phyloP scores from a whole-genome alignment of 2,797 vertebrate species.

The Neostethus bicornis region DNA sequence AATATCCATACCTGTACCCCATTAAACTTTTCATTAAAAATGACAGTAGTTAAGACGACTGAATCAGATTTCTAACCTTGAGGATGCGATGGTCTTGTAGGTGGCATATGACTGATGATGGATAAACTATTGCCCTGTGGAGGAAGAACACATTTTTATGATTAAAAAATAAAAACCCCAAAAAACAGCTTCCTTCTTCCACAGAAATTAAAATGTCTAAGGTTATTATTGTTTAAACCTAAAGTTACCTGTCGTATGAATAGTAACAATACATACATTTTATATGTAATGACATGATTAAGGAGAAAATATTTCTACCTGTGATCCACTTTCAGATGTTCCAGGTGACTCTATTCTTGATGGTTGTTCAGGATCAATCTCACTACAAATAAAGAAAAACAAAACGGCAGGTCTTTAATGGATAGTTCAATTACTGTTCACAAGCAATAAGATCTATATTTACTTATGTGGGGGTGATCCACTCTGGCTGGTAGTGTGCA shows the following conservation, averaged over 20 bases:
- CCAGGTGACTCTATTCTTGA: slow-evolving; percentile 33
- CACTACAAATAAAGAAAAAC: slow-evolving; percentile 45
- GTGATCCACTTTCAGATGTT: slow-evolving; percentile 46
- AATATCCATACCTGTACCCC: too few species aligned
- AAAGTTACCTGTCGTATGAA: too few species aligned
- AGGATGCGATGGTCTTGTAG: slow-evolving; percentile 54
- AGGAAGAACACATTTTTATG: neutral
- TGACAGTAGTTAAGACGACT: too few species aligned
- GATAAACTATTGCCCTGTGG: slow-evolving; percentile 87
- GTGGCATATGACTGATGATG: slow-evolving; percentile 84
- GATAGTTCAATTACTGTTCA: neutral
- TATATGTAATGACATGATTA: too few species aligned
- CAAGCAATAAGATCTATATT: neutral
- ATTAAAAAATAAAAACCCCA: too few species aligned
- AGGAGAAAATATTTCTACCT: slow-evolving; percentile 40
- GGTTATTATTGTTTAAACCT: too few species aligned
- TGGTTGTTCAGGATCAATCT: slow-evolving; percentile 47
- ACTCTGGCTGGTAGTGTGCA: slow-evolving; percentile 44
- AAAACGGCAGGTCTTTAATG: neutral
- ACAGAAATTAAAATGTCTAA: too few species aligned
- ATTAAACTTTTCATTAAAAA: too few species aligned
- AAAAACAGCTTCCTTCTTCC: too few species aligned
- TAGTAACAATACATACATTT: neutral
- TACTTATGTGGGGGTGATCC: slow-evolving; percentile 75
- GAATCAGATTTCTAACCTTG: slow-evolving; percentile 51